Evolutionary conservation across 2,113 vertebrate species (phyloP), one percentile per base, ranked within the genome.

Genomic region (Nesoenas mayeri): DNA sequence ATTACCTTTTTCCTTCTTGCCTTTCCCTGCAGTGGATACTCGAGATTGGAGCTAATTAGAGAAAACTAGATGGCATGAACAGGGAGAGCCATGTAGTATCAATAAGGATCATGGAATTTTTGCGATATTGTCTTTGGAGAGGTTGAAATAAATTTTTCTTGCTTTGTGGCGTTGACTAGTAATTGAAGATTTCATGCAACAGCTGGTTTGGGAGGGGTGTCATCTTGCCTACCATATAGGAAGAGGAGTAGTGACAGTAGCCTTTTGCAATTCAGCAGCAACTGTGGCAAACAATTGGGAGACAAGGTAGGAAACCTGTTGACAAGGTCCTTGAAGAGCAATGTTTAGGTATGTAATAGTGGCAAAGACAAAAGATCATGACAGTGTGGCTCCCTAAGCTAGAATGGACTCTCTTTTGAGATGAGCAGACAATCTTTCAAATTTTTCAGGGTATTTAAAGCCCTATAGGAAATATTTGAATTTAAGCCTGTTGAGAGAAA

Each of bases 381-480:
- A 48, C 9, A 44, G 15, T n/a, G 8, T 44, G 25, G 40, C n/a
- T 80, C 6, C 17, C 8, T 64, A 20, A n/a, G 6, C 10, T 67
- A 44, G 40, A 66, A 25, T 17, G 31, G 44, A 6, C 25, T 78
- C 17, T 89, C 3, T 12, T 32, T 69, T 79, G 25, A 16, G 31
- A 74, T 31, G 18, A 20, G 6, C 16, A 24, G 38, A 5, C 47
- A 42, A 32, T 67, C 7, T 66, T 81, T 21, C 36, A 1, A 12
- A 5, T 44, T 69, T 95, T 83, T 79, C 25, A 85, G 48, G n/a
- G 10, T 2, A 2, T 66, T 86, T 80, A 60, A 80, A 85, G 7
- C 10, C 3, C 5, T 29, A 2, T 51, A 42, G 54, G n/a, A 90
- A 77, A 36, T 14, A 40, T 22, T 6, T 0, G 0, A 58, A 42